Evolutionary conservation across 2,888 invertebrate species (phyloP).

Genomic region (Dioctria linearis): DNA sequence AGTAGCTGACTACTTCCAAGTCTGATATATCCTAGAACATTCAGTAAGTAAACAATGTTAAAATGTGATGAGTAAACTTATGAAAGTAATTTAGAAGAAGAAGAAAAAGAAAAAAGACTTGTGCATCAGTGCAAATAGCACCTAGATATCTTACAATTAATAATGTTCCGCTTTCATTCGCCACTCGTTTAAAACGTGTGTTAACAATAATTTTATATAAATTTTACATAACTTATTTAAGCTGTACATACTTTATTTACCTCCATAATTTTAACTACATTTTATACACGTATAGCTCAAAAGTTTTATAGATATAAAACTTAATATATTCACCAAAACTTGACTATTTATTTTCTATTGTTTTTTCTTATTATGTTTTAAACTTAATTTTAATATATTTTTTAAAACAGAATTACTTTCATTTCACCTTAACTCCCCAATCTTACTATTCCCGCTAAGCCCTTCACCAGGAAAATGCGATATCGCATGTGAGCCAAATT

Average conservation of each 20-base stretch:
- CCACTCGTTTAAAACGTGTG: slow-evolving; percentile 39
- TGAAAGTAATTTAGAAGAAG: slow-evolving; percentile 2
- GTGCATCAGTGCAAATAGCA: neutral
- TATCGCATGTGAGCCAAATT: too few relatives aligned
- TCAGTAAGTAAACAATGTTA: slow-evolving; percentile 25
- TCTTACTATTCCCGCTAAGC: too few relatives aligned
- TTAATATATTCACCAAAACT: slow-evolving; percentile 45
- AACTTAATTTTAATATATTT: slow-evolving; percentile 37
- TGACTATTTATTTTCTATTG: slow-evolving; percentile 26
- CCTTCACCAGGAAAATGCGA: too few relatives aligned
- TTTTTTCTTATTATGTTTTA: slow-evolving; percentile 26
- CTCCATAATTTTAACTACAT: slow-evolving; percentile 15
- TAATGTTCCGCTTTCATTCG: slow-evolving; percentile 14
- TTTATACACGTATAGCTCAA: slow-evolving; percentile 41
- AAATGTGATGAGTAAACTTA: slow-evolving; percentile 48
- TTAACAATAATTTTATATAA: slow-evolving; percentile 30
- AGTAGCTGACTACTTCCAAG: slow-evolving; percentile 71
- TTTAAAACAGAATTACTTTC: slow-evolving; percentile 1
- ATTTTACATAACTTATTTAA: slow-evolving; percentile 45
- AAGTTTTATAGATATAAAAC: slow-evolving; percentile 25
- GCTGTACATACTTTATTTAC: slow-evolving; percentile 51
- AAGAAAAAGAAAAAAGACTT: neutral
- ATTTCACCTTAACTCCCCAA: too few relatives aligned
- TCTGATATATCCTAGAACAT: slow-evolving; percentile 61
- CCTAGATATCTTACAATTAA: neutral